phyloP scores from a whole-genome alignment of 2,797 vertebrate species.

The Mormyrops boulengeri region DNA sequence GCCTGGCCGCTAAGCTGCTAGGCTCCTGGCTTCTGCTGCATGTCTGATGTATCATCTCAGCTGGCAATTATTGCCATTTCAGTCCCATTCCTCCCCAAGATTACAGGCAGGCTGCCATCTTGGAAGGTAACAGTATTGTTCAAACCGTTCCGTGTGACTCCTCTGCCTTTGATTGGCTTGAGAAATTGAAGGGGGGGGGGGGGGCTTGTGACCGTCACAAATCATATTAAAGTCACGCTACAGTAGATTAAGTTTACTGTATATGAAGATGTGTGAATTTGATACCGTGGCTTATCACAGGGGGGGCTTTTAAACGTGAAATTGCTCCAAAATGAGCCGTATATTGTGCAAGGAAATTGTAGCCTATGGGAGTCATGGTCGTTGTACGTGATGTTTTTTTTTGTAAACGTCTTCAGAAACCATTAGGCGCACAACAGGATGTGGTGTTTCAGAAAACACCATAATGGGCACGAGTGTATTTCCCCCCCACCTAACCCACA shows the following conservation, averaged over 20 bases:
- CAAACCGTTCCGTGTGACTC: neutral
- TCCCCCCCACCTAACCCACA: neutral
- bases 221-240: neutral
- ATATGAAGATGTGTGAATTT: constrained; percentile 3
- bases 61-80: neutral
- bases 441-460: neutral
- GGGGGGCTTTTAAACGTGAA: neutral
- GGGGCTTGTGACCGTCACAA: neutral
- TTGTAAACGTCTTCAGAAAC: neutral
- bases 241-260: neutral
- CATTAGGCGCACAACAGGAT: neutral
- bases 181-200: neutral
- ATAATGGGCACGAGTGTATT: neutral
- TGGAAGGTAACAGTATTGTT: neutral
- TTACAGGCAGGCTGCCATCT: neutral
- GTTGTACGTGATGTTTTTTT: neutral
- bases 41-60: neutral
- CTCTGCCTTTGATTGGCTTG: neutral
- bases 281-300: neutral
- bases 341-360: neutral
- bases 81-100: neutral
- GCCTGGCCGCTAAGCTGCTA: neutral
- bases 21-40: neutral
- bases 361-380: neutral
- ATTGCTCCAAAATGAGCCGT: neutral